Evolutionary conservation across 2,888 invertebrate species (phyloP).

Genomic region (Carpatolechia fugitivella): DNA sequence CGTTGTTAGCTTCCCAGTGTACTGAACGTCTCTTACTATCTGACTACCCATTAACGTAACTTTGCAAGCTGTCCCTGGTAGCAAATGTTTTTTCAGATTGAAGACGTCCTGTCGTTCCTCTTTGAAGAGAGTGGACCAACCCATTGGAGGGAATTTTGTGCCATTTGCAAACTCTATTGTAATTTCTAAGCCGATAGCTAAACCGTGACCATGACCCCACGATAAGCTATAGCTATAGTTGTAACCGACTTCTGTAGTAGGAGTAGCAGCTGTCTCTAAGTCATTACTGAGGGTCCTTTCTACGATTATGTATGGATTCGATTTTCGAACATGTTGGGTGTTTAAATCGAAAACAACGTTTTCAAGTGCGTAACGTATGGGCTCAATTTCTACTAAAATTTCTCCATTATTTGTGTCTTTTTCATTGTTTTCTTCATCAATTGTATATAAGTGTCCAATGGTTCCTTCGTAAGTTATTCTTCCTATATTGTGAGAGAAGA

Average conservation of each 20-base stretch:
- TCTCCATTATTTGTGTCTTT: conserved; percentile 82
- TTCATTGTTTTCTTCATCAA: conserved; percentile 81
- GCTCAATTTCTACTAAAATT: conserved; percentile 89
- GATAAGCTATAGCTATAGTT: conserved; percentile 84
- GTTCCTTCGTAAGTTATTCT: conserved; percentile 83
- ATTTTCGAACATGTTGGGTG: conserved; percentile 72
- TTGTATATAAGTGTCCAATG: conserved; percentile 84
- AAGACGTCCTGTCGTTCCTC: conserved; percentile 77
- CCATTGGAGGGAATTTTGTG: conserved; percentile 77
- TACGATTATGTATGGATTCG: conserved; percentile 74
- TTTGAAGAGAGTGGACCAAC: conserved; percentile 83
- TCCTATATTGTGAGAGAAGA: conserved; percentile 82
- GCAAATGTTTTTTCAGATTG: conserved; percentile 82
- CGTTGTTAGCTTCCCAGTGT: conserved; percentile 85
- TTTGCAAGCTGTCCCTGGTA: conserved; percentile 90
- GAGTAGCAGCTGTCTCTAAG: conserved; percentile 78
- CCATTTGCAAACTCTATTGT: conserved; percentile 81
- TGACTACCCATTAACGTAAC: conserved; percentile 87
- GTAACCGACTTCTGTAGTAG: conserved; percentile 87
- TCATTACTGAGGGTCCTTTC: conserved; percentile 74
- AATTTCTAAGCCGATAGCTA: conserved; percentile 82
- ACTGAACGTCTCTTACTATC: conserved; percentile 86
- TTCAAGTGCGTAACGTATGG: conserved; percentile 86
- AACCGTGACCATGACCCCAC: conserved; percentile 89
- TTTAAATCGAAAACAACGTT: conserved; percentile 80